Evolutionary conservation across 1,140 invertebrate genomes (phyloP), one percentile per base, ranked within the genome.

Genomic region (Diploscapter pachys): DNA sequence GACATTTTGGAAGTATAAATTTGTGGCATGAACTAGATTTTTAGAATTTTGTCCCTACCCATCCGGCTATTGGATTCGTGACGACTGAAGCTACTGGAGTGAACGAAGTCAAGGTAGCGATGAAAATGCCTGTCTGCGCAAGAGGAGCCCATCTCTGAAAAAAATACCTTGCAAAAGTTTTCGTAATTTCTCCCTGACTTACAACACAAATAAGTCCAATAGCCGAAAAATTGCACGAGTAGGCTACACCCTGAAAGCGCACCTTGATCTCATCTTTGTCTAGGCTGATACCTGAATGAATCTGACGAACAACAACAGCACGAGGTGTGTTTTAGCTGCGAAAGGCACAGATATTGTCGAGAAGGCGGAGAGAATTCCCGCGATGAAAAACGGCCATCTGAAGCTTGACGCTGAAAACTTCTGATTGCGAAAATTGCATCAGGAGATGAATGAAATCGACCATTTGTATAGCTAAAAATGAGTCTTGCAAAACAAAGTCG

Each of bases 181-280:
- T 31, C 31, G 31, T 31, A 31, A 31, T 31, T 31, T 31, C 31
- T 31, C 31, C 31, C 31, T 31, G 31, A 31, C 31, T 31, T 31
- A 31, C 31, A n/a, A 69, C 68, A 55, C 61, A 66, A 4, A 78
- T 31, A 9, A 76, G 54, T 61, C 77, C 77, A 11, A 78, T 63
- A 2, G 73, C 69, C 5, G 77, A 61, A 70, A 78, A 78, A 54
- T 78, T 68, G 8, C 66, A 72, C 4, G 73, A 64, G 49, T 68
- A 78, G 6, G 73, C 73, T 5, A 76, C 49, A 49, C 77, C 77
- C 71, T 78, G 63, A 55, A 78, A 69, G 11, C 49, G 48, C n/a
- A 11, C 51, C 3, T 48, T 13, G 5, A 31, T 53, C 49, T 74
- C 31, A 54, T 53, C 50, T 56, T 2, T 62, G 54, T 70, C 53